Base-by-base conservation (phyloP, 2,113 vertebrate species). In the Talpa occidentalis region DNA sequence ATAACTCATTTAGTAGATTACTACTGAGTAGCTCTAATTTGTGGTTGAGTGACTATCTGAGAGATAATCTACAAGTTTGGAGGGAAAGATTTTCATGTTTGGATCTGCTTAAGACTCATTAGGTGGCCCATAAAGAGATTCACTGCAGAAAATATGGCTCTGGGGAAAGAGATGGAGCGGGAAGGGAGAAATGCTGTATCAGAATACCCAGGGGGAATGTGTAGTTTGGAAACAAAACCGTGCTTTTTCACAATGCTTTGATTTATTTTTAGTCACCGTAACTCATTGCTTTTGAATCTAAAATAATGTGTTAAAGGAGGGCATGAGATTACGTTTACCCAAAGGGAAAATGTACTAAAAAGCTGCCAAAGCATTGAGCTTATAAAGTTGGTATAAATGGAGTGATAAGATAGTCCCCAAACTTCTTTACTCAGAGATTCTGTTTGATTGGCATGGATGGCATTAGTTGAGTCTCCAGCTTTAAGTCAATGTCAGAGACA, bases 251-350 rank as follows among this genome's bases (percentile, higher is more conserved):
- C 24, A 37, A n/a, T 69, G 62, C 52, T 90, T 79, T 85, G 60
- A 77, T 67, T 83, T 77, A n/a, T 19, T n/a, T 70, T 85, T 42
- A 42, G 19, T 76, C 24, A 12, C 44, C 24, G 72, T 85, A 30
- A 54, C 42, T 79, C 59, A 80, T 79, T 73, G 80, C n/a, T 93
- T 93, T 85, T 35, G 28, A 81, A 56, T 47, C 84, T 73, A 93
- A 82, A 73, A 67, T 85, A 56, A 88, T 59, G 37, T 88, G 47
- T 54, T 79, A 79, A 79, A 84, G 44, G 21, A 92, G 32, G 44
- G 3, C 21, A n/a, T 72, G 44, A 56, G 9, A 73, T 73, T 72
- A 42, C 69, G 64, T 84, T 89, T 73, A 66, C 30, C 28, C 73
- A 79, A 64, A 59, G 37, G 21, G 24, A 83, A 28, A 62, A 62